Conservation (phyloP, 2,888 invertebrate genomes). For the Griposia aprilina region DNA sequence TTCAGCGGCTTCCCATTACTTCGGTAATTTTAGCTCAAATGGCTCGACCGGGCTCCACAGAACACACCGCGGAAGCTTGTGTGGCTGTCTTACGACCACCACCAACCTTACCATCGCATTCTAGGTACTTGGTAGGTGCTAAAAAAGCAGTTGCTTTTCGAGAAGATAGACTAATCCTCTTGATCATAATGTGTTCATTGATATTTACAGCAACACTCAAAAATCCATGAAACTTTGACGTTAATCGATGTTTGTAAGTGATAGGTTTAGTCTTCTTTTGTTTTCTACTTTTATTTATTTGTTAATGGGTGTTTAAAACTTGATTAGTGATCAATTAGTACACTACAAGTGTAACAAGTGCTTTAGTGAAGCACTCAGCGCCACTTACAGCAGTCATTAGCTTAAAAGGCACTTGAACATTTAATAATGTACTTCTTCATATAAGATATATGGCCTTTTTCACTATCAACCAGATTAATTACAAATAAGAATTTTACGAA, state of each 20-base stretch:
- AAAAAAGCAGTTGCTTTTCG: neutral
- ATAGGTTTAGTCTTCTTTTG: neutral
- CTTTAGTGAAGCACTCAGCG: constrained; percentile 34
- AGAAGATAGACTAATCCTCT: neutral
- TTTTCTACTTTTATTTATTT: neutral
- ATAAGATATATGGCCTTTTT: neutral
- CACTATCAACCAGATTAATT: neutral
- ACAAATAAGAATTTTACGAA: neutral
- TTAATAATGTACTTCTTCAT: neutral
- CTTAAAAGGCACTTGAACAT: constrained; percentile 21
- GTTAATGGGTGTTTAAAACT: neutral
- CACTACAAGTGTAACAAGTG: constrained; percentile 18
- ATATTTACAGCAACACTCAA: too few relatives aligned
- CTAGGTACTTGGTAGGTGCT: neutral
- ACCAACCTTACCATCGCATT: neutral
- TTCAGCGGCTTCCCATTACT: constrained; percentile 45
- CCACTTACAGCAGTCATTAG: constrained; percentile 32
- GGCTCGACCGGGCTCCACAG: neutral
- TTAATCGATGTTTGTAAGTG: neutral
- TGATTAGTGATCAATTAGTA: constrained; percentile 15
- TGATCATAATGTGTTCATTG: neutral
- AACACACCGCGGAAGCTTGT: constrained; percentile 33
- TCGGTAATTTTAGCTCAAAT: constrained; percentile 48
- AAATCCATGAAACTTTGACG: neutral
- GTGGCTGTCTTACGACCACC: constrained; percentile 1